Percentiles rank a stretch among this genome's conserved stretches.
These are phyloP conservation scores for Atta cephalotes DNA, from an alignment of 1,140 invertebrate species.

Conservation along the genomic window DNA sequence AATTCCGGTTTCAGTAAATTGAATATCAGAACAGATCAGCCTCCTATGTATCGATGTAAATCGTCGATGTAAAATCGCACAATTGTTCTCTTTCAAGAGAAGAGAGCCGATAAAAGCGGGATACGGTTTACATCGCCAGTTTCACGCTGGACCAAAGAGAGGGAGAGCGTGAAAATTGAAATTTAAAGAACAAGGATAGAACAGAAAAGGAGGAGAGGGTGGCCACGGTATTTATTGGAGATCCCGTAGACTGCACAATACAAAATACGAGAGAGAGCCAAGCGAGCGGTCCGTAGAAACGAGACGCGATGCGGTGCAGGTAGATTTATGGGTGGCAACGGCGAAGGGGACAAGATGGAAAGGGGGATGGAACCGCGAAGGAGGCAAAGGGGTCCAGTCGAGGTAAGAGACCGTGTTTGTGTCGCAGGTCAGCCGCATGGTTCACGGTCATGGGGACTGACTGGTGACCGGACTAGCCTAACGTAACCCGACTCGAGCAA, in stretches of 20 bases:
- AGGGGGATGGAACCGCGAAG: background rate
- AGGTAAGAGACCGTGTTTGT: conserved; percentile 77
- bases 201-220: conserved; percentile 18
- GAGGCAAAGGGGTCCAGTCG: conserved; percentile 1
- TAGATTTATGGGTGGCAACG: conserved; percentile 83
- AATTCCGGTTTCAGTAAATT: conserved; percentile 4
- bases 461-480: conserved; percentile 75
- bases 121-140: conserved; percentile 48
- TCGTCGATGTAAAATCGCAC: conserved; percentile 22
- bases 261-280: conserved; percentile 59
- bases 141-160: conserved; percentile 29
- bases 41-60: conserved; percentile 40
- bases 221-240: conserved; percentile 66
- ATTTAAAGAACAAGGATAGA: conserved; percentile 29
- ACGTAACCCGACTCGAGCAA: conserved; percentile 71
- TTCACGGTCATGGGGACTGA: conserved; percentile 84
- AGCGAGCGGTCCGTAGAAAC: conserved; percentile 66
- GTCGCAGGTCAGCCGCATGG: conserved; percentile 84
- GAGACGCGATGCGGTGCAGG: conserved; percentile 81
- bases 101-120: conserved; percentile 59
- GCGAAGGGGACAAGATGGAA: conserved; percentile 67
- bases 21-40: conserved; percentile 5
- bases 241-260: conserved; percentile 74
- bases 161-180: conserved; percentile 36
- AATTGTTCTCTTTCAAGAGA: background rate